A percentile compares a stretch with the other conserved stretches of the same genome.
Evolutionary conservation across 2,888 invertebrate species (phyloP).

Genomic region (Antheraea yamamai): DNA sequence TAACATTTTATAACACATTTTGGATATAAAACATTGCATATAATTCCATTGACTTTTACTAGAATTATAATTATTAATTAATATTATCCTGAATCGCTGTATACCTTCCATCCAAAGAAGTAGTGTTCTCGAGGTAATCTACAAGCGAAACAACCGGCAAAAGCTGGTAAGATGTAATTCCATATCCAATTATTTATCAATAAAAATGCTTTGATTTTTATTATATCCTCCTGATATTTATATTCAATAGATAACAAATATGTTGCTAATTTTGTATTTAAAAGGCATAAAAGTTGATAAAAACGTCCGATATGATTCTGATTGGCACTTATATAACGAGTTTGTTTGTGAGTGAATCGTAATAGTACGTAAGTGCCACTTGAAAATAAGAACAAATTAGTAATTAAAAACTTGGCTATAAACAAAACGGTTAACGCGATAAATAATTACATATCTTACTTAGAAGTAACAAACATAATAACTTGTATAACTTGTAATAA

Average conservation of each 20-base stretch:
- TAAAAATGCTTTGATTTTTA: too few species aligned
- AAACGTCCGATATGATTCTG: neutral
- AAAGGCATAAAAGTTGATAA: neutral
- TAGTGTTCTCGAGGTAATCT: too few species aligned
- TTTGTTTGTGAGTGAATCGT: neutral
- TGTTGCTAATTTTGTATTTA: neutral
- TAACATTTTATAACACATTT: neutral
- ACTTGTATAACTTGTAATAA: slow-evolving; percentile 7
- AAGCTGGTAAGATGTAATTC: too few species aligned
- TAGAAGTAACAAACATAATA: slow-evolving; percentile 10
- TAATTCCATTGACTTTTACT: neutral
- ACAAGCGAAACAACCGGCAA: too few species aligned
- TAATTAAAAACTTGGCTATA: neutral
- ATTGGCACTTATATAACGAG: neutral
- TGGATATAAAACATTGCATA: neutral
- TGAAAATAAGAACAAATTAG: neutral
- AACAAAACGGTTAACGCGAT: slow-evolving; percentile 11
- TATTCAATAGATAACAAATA: neutral
- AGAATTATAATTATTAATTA: neutral
- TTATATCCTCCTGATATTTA: too few species aligned
- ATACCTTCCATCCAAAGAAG: too few species aligned
- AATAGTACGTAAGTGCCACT: neutral
- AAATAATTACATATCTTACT: slow-evolving; percentile 8
- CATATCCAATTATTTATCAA: too few species aligned
- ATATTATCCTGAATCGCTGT: neutral